A percentile compares a stretch with the other conserved stretches of the same genome.
These are phyloP conservation scores for Tetramorium alpestre DNA, from an alignment of 1,140 invertebrate species.

Conservation along the genomic window DNA sequence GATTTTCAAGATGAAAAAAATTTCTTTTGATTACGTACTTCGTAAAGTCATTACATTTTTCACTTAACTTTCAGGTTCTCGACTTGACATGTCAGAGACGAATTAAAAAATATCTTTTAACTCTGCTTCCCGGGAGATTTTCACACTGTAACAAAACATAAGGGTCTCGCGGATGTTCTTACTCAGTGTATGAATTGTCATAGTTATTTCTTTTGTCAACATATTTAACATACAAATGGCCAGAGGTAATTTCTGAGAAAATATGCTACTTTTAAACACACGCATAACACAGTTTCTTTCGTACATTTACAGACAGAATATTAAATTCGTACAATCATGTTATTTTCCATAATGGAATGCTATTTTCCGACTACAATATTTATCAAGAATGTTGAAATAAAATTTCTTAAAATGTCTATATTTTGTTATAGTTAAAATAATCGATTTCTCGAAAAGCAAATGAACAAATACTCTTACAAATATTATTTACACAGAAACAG, in stretches of 20 bases:
- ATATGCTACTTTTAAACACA: background rate
- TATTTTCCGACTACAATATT: background rate
- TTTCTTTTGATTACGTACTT: conserved; percentile 12
- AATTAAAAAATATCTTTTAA: conserved; percentile 43
- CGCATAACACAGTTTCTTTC: conserved; percentile 1
- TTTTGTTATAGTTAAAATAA: background rate
- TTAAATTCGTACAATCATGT: background rate
- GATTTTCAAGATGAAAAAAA: conserved; percentile 4
- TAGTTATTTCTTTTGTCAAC: conserved; percentile 28
- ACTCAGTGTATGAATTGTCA: background rate
- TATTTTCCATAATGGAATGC: conserved; percentile 1
- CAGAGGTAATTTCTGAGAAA: conserved; percentile 5
- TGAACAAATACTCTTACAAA: background rate
- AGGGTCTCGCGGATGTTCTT: background rate
- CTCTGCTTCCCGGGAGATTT: background rate
- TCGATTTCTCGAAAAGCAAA: background rate
- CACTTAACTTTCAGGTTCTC: conserved; percentile 24
- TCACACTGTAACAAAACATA: background rate
- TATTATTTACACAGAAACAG: too few species aligned
- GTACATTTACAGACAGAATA: background rate
- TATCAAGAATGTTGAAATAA: background rate
- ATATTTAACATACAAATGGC: background rate
- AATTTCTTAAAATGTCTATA: background rate
- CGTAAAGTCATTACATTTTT: conserved; percentile 41
- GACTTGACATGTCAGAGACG: conserved; percentile 29